A percentile compares a stretch with the other conserved stretches of the same genome.
Evolutionary conservation across 2,113 vertebrate genomes (phyloP).

Genomic region (Crotalus viridis): DNA sequence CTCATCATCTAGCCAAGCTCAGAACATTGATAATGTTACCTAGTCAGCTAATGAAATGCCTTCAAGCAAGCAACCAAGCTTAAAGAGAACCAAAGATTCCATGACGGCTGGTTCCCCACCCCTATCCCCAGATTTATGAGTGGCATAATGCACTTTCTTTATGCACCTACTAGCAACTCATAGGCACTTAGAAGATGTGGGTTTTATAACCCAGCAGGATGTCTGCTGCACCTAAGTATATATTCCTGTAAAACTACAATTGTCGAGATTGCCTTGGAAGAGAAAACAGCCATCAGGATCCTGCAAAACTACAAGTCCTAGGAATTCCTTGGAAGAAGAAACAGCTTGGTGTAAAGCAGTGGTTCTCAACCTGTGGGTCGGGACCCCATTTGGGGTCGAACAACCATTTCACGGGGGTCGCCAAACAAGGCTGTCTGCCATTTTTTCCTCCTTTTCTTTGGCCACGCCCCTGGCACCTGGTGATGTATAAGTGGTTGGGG

Average conservation of each 20-base stretch:
- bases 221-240: neutral
- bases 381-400: no score
- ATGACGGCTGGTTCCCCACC: neutral
- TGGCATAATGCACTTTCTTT: neutral
- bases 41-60: neutral
- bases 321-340: neutral
- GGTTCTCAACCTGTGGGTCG: no score
- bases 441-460: no score
- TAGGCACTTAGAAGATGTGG: neutral
- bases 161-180: neutral
- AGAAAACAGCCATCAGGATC: neutral
- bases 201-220: neutral
- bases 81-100: neutral
- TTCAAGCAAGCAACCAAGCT: neutral
- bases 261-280: neutral
- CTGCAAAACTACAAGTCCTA: neutral
- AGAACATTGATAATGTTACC: neutral
- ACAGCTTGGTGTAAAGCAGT: neutral
- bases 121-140: neutral
- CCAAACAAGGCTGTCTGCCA: no score
- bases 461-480: no score
- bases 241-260: neutral
- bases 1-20: neutral
- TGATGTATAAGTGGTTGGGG: no score
- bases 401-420: no score